Conservation (phyloP, 2,113 vertebrate species). For the Triplophysa tibetana region DNA sequence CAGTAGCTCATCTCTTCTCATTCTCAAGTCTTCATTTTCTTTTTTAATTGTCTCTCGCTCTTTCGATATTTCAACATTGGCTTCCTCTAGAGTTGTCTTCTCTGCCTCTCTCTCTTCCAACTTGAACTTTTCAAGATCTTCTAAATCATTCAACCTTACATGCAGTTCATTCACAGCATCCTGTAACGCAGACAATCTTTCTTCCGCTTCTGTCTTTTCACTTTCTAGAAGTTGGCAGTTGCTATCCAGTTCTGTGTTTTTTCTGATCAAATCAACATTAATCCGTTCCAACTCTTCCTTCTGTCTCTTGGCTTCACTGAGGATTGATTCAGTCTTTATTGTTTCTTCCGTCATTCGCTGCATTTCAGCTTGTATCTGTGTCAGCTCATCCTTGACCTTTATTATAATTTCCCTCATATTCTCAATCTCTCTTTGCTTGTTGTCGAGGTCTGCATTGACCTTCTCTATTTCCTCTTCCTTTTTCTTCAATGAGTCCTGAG, state of each 20-base stretch:
- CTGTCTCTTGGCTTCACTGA: conserved; percentile 21
- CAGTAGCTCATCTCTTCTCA: conserved; percentile 12
- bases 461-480: conserved; percentile 20
- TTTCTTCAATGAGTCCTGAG: background rate
- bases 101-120: background rate
- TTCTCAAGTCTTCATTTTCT: background rate
- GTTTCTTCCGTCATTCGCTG: background rate
- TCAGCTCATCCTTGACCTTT: background rate
- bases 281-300: conserved; percentile 12
- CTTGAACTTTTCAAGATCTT: conserved; percentile 1
- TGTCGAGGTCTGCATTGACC: conserved; percentile 20
- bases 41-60: background rate
- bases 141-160: background rate
- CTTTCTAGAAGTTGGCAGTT: conserved; percentile 36
- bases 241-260: conserved; percentile 43
- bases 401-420: background rate
- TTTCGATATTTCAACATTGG: background rate
- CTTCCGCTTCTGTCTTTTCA: background rate
- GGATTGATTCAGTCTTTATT: conserved; percentile 14
- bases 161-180: background rate
- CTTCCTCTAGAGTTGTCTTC: background rate
- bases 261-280: conserved; percentile 32
- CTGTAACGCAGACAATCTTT: conserved; percentile 19
- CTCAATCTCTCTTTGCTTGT: conserved; percentile 8
- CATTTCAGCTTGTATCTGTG: conserved; percentile 12